Conservation (phyloP, 2,113 vertebrate species). For the Rhea pennata region DNA sequence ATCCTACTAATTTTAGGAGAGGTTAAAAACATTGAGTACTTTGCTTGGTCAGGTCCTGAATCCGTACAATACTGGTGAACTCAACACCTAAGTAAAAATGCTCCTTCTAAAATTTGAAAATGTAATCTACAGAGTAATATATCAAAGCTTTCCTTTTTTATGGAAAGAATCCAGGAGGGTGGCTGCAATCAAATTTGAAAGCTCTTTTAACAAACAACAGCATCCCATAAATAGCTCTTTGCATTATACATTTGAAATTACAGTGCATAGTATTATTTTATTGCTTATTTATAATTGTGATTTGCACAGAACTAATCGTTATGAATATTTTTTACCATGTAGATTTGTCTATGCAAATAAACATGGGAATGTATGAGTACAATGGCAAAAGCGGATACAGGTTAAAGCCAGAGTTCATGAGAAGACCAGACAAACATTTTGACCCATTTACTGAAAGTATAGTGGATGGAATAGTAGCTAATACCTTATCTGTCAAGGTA, state of each 20-base stretch:
- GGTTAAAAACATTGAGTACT: not conserved
- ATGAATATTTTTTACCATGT: not conserved
- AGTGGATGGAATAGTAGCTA: conserved; percentile 96
- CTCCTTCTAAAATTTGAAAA: not conserved
- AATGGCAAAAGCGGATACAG: conserved; percentile 96
- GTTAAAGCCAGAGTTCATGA: conserved; percentile 97
- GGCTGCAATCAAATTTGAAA: not conserved
- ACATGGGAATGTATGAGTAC: conserved; percentile 97
- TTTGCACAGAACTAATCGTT: not conserved
- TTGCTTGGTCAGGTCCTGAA: not conserved
- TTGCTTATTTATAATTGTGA: not conserved
- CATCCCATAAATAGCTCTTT: not conserved
- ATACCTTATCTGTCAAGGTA: conserved; percentile 98
- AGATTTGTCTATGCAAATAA: conserved; percentile 99
- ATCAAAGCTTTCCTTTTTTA: not conserved
- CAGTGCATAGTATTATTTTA: not conserved
- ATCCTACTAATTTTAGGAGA: not conserved
- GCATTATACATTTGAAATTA: not conserved
- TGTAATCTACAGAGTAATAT: not conserved
- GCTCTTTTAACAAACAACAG: not conserved
- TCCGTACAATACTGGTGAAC: not conserved
- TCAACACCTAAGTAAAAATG: not conserved
- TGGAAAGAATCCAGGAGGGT: not conserved
- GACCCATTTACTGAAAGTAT: conserved; percentile 96
- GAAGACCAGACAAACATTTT: conserved; percentile 96